These are phyloP conservation scores for Chiridota heheva DNA, from an alignment of 35 echinoderm and acorn worm genomes.

Conservation along the genomic window DNA sequence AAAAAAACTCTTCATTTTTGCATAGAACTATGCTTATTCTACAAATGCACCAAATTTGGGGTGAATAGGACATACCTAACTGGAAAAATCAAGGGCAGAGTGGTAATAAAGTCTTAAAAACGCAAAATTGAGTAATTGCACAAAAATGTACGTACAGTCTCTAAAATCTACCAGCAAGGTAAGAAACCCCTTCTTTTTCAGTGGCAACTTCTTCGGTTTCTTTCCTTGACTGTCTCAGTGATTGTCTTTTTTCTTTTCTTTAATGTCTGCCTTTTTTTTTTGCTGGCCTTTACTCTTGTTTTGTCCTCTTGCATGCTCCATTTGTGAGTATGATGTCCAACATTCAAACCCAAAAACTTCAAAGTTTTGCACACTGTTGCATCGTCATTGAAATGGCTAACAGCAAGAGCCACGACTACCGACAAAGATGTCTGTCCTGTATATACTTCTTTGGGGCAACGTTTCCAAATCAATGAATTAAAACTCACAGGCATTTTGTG, in stretches of 20 bases:
- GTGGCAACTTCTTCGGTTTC: neutral
- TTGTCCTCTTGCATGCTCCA: neutral
- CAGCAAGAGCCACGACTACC: neutral
- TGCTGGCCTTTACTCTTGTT: neutral
- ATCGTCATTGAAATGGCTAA: slow-evolving; percentile 7
- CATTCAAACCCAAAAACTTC: neutral
- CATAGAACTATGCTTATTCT: too few species aligned
- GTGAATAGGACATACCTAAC: too few species aligned
- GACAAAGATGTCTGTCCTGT: neutral
- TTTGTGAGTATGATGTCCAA: neutral
- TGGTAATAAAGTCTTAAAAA: too few species aligned
- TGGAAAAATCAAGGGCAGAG: too few species aligned
- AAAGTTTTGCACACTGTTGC: neutral
- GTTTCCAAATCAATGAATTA: slow-evolving; percentile 12
- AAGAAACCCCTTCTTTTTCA: neutral
- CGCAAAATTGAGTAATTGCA: too few species aligned
- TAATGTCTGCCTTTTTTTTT: neutral
- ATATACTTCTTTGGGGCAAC: slow-evolving; percentile 2
- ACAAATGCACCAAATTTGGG: too few species aligned
- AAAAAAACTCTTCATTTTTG: too few species aligned
- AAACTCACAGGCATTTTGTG: neutral
- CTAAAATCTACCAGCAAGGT: neutral
- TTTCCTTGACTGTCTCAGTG: neutral
- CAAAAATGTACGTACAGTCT: too few species aligned
- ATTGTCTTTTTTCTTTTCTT: slow-evolving; percentile 12